A percentile compares a stretch with the other conserved stretches of the same genome.
Evolutionary conservation across 92 coral and sea anemone species (phyloP).

Genomic region (Blastomussa wellsi): DNA sequence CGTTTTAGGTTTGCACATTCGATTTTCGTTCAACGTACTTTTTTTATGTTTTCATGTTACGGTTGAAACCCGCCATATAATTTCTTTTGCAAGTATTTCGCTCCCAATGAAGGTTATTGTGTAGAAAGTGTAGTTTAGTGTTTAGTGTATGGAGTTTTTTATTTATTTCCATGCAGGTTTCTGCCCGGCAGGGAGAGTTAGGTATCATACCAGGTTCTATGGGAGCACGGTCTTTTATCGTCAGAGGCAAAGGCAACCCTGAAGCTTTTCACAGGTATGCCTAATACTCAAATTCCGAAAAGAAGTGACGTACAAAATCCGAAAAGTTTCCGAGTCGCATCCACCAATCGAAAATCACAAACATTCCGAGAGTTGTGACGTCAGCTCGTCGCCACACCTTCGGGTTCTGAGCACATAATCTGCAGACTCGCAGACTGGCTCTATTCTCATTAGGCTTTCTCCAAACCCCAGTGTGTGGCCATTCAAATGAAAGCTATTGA

Average conservation of each 20-base stretch:
- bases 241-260: conserved; percentile 79
- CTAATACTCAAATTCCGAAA: not conserved
- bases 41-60: too few relatives aligned
- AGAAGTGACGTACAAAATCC: not conserved
- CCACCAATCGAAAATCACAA: not conserved
- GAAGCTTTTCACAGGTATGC: conserved; percentile 82
- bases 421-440: not conserved
- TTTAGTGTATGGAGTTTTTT: not conserved
- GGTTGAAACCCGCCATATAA: too few relatives aligned
- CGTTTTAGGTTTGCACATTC: not conserved
- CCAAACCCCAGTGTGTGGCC: too few relatives aligned
- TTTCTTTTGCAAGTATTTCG: too few relatives aligned
- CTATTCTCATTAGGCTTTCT: too few relatives aligned
- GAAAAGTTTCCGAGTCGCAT: not conserved
- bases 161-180: conserved; percentile 44
- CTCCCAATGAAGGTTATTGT: not conserved
- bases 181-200: conserved; percentile 75
- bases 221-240: conserved; percentile 88
- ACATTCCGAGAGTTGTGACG: not conserved
- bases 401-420: not conserved
- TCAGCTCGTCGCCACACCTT: not conserved
- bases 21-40: too few relatives aligned
- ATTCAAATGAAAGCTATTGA: too few relatives aligned
- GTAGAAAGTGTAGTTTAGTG: not conserved
- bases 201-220: conserved; percentile 86